A percentile compares a stretch with the other conserved stretches of the same genome.
Conservation (phyloP, 2,888 invertebrate genomes). For the Bombylius discolor region DNA sequence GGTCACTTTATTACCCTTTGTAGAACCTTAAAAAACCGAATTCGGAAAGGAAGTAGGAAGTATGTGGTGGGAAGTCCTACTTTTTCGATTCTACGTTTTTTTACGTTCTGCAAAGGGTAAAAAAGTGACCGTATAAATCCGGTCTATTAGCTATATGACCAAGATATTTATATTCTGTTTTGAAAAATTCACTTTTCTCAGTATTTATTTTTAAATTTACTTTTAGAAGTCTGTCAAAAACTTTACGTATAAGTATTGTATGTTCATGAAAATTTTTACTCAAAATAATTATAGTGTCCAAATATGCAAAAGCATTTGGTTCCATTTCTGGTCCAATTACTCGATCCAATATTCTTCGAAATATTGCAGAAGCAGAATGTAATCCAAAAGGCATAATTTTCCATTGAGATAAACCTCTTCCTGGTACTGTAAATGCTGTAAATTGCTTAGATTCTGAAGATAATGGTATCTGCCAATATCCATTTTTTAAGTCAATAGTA, state of each 20-base stretch:
- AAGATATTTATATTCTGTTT: slow-evolving; percentile 1
- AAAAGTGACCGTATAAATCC: no score
- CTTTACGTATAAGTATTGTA: neutral
- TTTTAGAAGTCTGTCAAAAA: neutral
- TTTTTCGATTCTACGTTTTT: no score
- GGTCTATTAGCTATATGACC: slow-evolving; percentile 3
- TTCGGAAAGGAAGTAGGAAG: no score
- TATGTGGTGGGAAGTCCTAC: no score
- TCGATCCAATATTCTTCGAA: neutral
- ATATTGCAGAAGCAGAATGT: slow-evolving; percentile 2
- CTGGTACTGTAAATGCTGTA: slow-evolving; percentile 1
- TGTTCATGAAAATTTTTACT: slow-evolving; percentile 1
- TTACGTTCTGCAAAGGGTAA: no score
- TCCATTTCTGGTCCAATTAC: neutral
- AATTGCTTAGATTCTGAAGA: neutral
- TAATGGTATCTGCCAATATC: neutral
- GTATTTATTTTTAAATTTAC: neutral
- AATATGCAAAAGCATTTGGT: slow-evolving; percentile 3
- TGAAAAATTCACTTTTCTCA: neutral
- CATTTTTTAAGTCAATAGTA: neutral
- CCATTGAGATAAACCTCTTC: neutral
- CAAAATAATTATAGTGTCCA: slow-evolving; percentile 3
- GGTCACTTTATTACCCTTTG: no score
- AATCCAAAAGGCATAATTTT: neutral
- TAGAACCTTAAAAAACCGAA: no score